A percentile compares a stretch with the other conserved stretches of the same genome.
These are phyloP conservation scores for Bombus confusus DNA, from an alignment of 1,140 invertebrate genomes.

Conservation along the genomic window DNA sequence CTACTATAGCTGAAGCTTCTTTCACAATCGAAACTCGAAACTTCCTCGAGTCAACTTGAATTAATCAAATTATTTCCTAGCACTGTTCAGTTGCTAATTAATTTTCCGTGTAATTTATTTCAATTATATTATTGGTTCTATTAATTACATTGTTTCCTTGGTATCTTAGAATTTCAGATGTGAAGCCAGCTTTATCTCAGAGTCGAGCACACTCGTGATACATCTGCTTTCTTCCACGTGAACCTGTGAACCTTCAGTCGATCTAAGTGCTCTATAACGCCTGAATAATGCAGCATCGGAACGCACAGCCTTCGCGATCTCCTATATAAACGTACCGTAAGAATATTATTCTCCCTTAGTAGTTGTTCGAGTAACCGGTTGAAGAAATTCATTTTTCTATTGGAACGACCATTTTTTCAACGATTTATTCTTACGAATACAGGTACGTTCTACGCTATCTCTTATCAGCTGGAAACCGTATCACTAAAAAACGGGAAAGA, in stretches of 20 bases:
- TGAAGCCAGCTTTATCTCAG: constrained; percentile 8
- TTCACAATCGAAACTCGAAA: background rate
- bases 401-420: too few species aligned
- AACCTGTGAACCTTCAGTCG: constrained; percentile 23
- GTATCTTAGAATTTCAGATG: background rate
- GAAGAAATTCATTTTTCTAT: background rate
- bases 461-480: background rate
- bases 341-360: background rate
- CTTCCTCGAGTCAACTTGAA: background rate
- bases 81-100: background rate
- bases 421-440: background rate
- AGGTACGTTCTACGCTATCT: background rate
- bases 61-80: background rate
- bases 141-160: background rate
- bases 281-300: constrained; percentile 65
- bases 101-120: background rate
- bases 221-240: constrained; percentile 36
- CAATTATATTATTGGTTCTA: background rate
- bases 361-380: background rate
- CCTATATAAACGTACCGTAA: constrained; percentile 29
- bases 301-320: background rate
- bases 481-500: background rate
- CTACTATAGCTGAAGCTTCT: background rate
- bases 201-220: background rate
- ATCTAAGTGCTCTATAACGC: constrained; percentile 45